Conservation (phyloP, 2,797 vertebrate genomes). For the Peromyscus nudipes region DNA sequence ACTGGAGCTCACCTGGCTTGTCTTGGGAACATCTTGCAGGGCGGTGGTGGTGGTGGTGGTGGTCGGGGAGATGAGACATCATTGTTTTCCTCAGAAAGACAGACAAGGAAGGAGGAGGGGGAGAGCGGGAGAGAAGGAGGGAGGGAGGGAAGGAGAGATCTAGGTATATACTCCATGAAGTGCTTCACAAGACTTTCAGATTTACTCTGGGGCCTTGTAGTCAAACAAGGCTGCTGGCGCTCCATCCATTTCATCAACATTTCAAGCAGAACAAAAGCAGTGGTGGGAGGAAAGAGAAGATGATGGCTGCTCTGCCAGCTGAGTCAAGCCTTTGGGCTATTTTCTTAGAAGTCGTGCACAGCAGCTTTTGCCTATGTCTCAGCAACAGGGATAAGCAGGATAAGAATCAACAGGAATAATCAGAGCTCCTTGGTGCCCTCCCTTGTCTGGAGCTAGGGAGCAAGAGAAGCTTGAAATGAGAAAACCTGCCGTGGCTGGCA, state of each 20-base stretch:
- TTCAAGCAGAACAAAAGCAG: not conserved
- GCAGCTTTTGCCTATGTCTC: not conserved
- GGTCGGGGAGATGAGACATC: no score
- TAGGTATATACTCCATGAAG: not conserved
- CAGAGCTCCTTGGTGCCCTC: not conserved
- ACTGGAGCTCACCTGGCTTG: not conserved
- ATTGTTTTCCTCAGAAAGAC: not conserved
- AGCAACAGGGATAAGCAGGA: not conserved
- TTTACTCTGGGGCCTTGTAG: not conserved
- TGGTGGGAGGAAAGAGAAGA: not conserved
- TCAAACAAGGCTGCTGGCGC: not conserved
- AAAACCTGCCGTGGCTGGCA: not conserved
- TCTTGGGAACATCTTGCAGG: not conserved
- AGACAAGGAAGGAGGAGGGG: not conserved
- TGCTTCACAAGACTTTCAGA: not conserved
- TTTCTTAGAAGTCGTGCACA: not conserved
- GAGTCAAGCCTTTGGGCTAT: not conserved
- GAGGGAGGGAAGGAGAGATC: not conserved
- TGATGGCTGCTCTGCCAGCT: not conserved
- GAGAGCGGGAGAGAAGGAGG: not conserved
- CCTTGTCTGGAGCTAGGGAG: not conserved
- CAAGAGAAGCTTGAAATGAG: not conserved
- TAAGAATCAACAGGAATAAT: not conserved
- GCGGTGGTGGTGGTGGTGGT: no score
- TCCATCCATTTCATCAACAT: not conserved